Evolutionary conservation across 2,113 vertebrate genomes (phyloP), one percentile per base, ranked within the genome.

Genomic region (Pionites leucogaster): DNA sequence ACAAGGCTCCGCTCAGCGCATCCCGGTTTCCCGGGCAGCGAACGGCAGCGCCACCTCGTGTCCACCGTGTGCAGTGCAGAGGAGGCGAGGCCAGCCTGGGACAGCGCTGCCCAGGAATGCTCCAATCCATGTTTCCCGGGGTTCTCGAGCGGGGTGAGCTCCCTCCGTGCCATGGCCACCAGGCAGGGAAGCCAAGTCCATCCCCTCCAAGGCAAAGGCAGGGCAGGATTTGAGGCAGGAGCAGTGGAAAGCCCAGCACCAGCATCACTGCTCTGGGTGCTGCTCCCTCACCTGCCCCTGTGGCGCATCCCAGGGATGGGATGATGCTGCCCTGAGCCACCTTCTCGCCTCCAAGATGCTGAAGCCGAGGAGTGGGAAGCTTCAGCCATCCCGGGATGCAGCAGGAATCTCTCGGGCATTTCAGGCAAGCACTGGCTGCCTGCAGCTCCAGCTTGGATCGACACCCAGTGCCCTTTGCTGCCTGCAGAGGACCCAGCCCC

Each of bases 41-140:
- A 92, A 4, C 94, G 60, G 87, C 93, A 91, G 93, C 92, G 52
- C 96, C 96, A 96, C 47, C 96, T 96, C 77, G 95, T 84, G 95
- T 80, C 72, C 33, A 81, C 2, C 8, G 7, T 1, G 71, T 5
- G 95, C 92, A 78, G 88, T 42, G 77, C 94, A 72, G 60, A 55
- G 41, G 20, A 33, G n/a, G 27, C 8, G 5, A 88, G 31, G 50
- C 44, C 59, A 18, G 44, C 4, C 29, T 17, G 68, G 47, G 44
- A 46, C 72, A 33, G 35, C 29, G 7, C 42, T 1, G 37, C 4
- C 46, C 33, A 1, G 2, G 13, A 53, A 2, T 0, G 25, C 33
- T 52, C 49, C 75, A 14, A 1, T 23, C 12, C 27, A 35, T 46
- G 7, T 6, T 29, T 6, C 67, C 67, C 46, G 10, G 5, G 37